phyloP scores from a whole-genome alignment of 2,888 invertebrate species.

The Eupithecia centaureata region DNA sequence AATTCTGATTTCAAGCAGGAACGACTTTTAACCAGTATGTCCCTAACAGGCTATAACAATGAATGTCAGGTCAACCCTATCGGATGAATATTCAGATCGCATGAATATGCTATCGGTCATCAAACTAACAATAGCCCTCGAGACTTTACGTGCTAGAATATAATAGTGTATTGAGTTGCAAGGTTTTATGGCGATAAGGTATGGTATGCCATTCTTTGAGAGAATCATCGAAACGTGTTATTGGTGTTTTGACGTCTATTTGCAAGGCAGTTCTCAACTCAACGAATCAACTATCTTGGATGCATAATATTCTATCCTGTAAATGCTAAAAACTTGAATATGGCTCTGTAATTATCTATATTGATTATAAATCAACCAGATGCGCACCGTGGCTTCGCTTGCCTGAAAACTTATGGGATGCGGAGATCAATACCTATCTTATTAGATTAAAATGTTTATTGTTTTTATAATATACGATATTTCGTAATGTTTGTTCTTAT shows the following conservation, averaged over 20 bases:
- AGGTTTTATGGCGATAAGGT: conserved; percentile 29
- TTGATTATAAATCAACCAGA: too few species aligned
- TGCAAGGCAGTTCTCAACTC: neutral
- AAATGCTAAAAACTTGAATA: neutral
- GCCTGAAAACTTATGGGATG: too few species aligned
- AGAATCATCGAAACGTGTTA: conserved; percentile 7
- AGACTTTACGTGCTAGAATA: conserved; percentile 65
- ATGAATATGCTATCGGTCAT: conserved; percentile 72
- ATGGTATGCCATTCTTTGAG: conserved; percentile 15
- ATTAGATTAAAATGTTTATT: too few species aligned
- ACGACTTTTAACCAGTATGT: neutral
- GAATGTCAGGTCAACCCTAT: conserved; percentile 74
- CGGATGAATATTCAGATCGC: conserved; percentile 76
- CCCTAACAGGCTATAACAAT: conserved; percentile 57
- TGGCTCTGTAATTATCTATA: too few species aligned
- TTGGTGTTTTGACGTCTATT: conserved; percentile 4
- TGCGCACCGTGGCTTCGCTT: too few species aligned
- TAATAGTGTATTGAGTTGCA: conserved; percentile 40
- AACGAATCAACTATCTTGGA: conserved; percentile 6
- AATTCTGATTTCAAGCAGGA: too few species aligned
- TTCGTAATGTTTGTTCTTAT: too few species aligned
- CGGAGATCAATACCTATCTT: too few species aligned
- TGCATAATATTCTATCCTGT: neutral
- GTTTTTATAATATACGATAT: too few species aligned
- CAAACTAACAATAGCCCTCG: conserved; percentile 49